These are phyloP conservation scores for Colistium nudipinnis DNA, from an alignment of 2,113 vertebrate species.

Conservation along the genomic window DNA sequence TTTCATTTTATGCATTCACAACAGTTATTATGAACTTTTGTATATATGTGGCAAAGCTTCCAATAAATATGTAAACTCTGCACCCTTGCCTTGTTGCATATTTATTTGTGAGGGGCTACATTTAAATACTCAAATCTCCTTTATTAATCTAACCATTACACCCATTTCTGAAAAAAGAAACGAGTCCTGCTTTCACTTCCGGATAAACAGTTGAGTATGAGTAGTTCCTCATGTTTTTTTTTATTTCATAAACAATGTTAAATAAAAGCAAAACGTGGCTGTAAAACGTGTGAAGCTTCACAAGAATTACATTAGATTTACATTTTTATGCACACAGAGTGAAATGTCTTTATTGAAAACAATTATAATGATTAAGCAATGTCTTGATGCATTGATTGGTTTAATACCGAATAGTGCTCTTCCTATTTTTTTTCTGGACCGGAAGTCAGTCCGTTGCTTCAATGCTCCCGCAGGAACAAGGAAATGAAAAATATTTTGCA, in stretches of 20 bases:
- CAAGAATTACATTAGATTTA: too few relatives aligned
- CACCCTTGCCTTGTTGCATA: neutral
- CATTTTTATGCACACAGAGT: too few relatives aligned
- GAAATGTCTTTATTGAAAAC: too few relatives aligned
- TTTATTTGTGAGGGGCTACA: neutral
- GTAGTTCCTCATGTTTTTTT: too few relatives aligned
- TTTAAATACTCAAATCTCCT: neutral
- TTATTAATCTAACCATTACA: neutral
- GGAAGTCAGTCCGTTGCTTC: constrained; percentile 56
- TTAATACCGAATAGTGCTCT: too few relatives aligned
- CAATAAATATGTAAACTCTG: constrained; percentile 43
- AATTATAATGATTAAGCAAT: too few relatives aligned
- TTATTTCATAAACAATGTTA: neutral
- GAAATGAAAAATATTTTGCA: constrained; percentile 21
- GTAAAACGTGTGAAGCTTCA: too few relatives aligned
- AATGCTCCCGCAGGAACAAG: constrained; percentile 55
- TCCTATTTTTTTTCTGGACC: constrained; percentile 1
- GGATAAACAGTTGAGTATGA: too few relatives aligned
- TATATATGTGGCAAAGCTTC: constrained; percentile 9
- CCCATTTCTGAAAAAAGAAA: too few relatives aligned
- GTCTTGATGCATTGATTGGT: too few relatives aligned
- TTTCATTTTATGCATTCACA: constrained; percentile 21
- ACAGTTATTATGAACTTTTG: constrained; percentile 25
- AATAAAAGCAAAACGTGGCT: neutral
- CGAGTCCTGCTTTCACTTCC: too few relatives aligned